phyloP scores from a whole-genome alignment of 2,113 vertebrate species.

The Archocentrus centrarchus region DNA sequence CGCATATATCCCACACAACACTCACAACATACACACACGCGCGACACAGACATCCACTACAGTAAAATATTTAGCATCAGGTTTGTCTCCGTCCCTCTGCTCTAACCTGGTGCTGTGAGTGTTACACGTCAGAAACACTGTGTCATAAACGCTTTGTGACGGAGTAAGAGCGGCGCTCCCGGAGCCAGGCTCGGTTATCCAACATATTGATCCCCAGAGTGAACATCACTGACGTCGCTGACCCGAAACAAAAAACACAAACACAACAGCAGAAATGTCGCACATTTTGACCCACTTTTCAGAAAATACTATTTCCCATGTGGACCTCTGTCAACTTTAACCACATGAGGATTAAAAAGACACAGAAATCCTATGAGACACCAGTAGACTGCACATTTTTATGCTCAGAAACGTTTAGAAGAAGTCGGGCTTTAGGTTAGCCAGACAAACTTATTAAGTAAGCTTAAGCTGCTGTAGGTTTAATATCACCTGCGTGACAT shows the following conservation, averaged over 20 bases:
- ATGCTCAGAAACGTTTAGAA: background rate
- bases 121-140: background rate
- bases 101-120: background rate
- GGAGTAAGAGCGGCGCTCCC: background rate
- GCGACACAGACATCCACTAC: background rate
- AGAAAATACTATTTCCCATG: background rate
- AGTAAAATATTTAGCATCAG: background rate
- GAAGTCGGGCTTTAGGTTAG: background rate
- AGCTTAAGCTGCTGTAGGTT: background rate
- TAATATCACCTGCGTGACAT: background rate
- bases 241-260: background rate
- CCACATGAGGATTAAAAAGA: background rate
- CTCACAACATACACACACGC: background rate
- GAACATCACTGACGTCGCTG: background rate
- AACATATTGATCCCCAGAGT: slow-evolving; percentile 3
- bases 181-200: background rate
- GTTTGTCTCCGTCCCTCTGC: background rate
- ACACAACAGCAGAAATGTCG: background rate
- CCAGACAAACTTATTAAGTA: background rate
- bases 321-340: background rate
- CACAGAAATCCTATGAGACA: background rate
- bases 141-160: background rate
- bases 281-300: background rate
- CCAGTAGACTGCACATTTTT: slow-evolving; percentile 13
- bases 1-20: background rate